Conservation (phyloP, 2,113 vertebrate genomes). For the Gymnogyps californianus region DNA sequence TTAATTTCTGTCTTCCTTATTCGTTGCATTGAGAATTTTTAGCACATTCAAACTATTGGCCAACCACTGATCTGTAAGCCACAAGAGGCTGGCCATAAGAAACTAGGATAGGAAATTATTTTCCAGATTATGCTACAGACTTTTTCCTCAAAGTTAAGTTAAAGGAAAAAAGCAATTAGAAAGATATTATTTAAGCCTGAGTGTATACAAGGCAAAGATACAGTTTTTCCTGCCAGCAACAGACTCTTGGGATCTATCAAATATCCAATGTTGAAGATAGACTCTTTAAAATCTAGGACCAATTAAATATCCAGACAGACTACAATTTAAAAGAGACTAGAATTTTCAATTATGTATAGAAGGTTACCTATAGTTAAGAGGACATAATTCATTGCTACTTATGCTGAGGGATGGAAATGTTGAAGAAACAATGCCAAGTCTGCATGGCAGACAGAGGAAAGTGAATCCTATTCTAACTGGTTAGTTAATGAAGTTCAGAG, state of each 20-base stretch:
- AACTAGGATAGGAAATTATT: slow-evolving; percentile 15
- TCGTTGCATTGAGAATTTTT: neutral
- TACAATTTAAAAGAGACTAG: neutral
- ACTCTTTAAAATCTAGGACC: slow-evolving; percentile 23
- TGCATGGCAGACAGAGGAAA: neutral
- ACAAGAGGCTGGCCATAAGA: neutral
- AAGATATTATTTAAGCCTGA: neutral
- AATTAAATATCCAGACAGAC: slow-evolving; percentile 25
- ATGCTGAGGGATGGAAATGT: neutral
- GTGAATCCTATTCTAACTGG: neutral
- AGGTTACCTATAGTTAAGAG: neutral
- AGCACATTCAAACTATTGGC: neutral
- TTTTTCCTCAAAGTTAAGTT: slow-evolving; percentile 25
- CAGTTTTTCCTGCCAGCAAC: neutral
- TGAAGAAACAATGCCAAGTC: neutral
- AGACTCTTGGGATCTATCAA: neutral
- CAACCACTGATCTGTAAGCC: neutral
- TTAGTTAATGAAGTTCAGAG: neutral
- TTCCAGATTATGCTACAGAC: slow-evolving; percentile 6
- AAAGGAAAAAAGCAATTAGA: slow-evolving; percentile 33
- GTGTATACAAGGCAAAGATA: slow-evolving; percentile 20
- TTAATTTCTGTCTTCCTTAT: neutral
- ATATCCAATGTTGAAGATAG: slow-evolving; percentile 7
- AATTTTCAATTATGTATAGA: slow-evolving; percentile 14
- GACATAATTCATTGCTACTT: neutral